These are phyloP conservation scores for Coelopa frigida DNA, from an alignment of 1,140 invertebrate species.

Conservation along the genomic window DNA sequence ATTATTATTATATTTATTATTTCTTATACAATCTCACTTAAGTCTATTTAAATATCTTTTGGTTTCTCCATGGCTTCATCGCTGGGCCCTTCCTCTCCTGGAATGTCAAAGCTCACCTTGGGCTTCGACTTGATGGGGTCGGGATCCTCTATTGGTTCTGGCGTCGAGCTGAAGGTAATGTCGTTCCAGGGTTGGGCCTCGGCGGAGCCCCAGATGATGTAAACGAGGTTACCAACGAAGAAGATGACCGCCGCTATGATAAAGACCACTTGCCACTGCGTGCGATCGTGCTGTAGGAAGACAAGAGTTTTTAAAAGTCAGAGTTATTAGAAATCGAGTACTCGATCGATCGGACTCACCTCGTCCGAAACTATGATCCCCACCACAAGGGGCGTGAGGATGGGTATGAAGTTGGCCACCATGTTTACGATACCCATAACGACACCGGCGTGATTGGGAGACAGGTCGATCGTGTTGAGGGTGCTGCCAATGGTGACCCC, in stretches of 20 bases:
- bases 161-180: slow-evolving; percentile 24
- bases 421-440: slow-evolving; percentile 68
- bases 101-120: slow-evolving; percentile 3
- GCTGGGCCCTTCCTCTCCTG: not conserved
- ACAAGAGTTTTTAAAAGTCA: too few relatives aligned
- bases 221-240: slow-evolving; percentile 60
- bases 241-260: slow-evolving; percentile 65
- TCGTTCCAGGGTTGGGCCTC: slow-evolving; percentile 62
- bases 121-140: slow-evolving; percentile 11
- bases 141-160: slow-evolving; percentile 7
- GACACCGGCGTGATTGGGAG: slow-evolving; percentile 69
- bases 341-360: slow-evolving; percentile 46
- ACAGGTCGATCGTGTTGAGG: slow-evolving; percentile 66
- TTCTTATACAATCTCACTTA: too few relatives aligned
- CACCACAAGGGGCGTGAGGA: slow-evolving; percentile 61
- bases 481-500: slow-evolving; percentile 64
- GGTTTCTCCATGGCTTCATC: not conserved
- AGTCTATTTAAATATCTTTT: too few relatives aligned
- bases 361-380: slow-evolving; percentile 57
- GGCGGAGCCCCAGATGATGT: slow-evolving; percentile 58
- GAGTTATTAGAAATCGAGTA: slow-evolving; percentile 1
- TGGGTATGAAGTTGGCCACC: slow-evolving; percentile 64
- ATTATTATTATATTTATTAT: too few relatives aligned
- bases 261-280: slow-evolving; percentile 69
- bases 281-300: slow-evolving; percentile 47